Percentiles rank a stretch among this genome's conserved stretches.
phyloP scores from a whole-genome alignment of 1,140 invertebrate species.

The Zaprionus gabonicus region DNA sequence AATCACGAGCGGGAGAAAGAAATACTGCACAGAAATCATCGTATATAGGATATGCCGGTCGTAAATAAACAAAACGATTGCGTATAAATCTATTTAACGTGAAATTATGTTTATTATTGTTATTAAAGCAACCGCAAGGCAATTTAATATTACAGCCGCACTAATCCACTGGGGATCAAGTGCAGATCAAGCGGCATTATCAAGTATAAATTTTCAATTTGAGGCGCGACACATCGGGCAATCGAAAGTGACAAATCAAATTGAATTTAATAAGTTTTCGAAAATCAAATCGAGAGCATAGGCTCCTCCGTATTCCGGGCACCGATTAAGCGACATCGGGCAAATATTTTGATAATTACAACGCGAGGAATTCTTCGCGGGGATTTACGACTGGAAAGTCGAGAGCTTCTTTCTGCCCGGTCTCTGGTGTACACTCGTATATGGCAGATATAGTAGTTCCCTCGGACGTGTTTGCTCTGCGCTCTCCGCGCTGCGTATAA shows the following conservation, averaged over 20 bases:
- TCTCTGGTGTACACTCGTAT: too few relatives aligned
- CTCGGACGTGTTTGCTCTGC: slow-evolving; percentile 3
- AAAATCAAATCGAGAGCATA: background rate
- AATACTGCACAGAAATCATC: slow-evolving; percentile 9
- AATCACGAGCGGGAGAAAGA: slow-evolving; percentile 8
- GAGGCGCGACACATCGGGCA: slow-evolving; percentile 15
- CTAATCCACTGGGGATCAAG: slow-evolving; percentile 83
- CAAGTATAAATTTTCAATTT: slow-evolving; percentile 73
- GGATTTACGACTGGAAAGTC: slow-evolving; percentile 39
- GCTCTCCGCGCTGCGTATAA: slow-evolving; percentile 30
- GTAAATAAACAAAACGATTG: slow-evolving; percentile 47
- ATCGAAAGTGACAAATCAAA: slow-evolving; percentile 66
- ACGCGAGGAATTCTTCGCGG: background rate
- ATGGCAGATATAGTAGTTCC: background rate
- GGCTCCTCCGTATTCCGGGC: background rate
- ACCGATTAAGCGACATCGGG: slow-evolving; percentile 16
- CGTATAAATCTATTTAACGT: slow-evolving; percentile 71
- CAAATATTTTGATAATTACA: slow-evolving; percentile 17
- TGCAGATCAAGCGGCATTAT: slow-evolving; percentile 80
- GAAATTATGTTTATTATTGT: slow-evolving; percentile 80
- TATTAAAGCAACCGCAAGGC: slow-evolving; percentile 78
- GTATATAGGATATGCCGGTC: slow-evolving; percentile 17
- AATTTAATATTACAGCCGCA: slow-evolving; percentile 82
- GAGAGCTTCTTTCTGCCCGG: slow-evolving; percentile 13
- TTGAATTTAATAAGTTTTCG: slow-evolving; percentile 57